Base-by-base conservation (phyloP, 2,888 invertebrate genomes). In the Brachyopa scutellaris region DNA sequence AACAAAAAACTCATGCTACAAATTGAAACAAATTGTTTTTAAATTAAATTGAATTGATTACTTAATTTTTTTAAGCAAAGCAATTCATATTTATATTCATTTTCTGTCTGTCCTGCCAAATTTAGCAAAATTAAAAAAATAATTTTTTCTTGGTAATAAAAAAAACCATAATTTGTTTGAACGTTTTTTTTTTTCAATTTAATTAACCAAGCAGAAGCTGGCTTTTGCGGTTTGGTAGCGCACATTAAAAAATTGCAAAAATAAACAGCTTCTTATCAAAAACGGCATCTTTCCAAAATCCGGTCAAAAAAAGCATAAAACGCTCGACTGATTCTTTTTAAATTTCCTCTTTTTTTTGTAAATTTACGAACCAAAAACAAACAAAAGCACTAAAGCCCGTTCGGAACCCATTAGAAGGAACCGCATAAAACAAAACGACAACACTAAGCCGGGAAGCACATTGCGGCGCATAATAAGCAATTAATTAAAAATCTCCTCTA, bases 401-500 rank as follows among this genome's bases (percentile, higher is more conserved):
- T 69, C 69, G 45, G n/a, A n/a, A 29, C 62, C 70, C 8, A 53
- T 61, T 69, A 64, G 64, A 70, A 13, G 29, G n/a, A n/a, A 51
- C 26, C 40, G 53, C 26, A 40, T 42, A 59, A 61, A 47, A 53
- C 29, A 26, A 69, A 69, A 33, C 23, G 47, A 53, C 33, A 47
- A 62, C 23, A 23, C 66, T 19, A 53, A 42, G 29, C 57, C 45
- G 72, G 62, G 47, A 1, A 62, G 47, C 59, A 59, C 55, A 47
- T 55, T 23, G 49, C 9, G 19, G 45, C 53, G 45, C 66, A 67
- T 74, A 74, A 67, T 40, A 67, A 74, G 74, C 79, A 55, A 79
- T 79, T 79, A 79, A 79, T 73, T 79, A 74, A n/a, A n/a, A 62
- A 73, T 47, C 45, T 64, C 31, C 45, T n/a, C n/a, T n/a, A n/a